These are phyloP conservation scores for Corydoras sp. DNA, from an alignment of 2,113 vertebrate species.

Conservation along the genomic window DNA sequence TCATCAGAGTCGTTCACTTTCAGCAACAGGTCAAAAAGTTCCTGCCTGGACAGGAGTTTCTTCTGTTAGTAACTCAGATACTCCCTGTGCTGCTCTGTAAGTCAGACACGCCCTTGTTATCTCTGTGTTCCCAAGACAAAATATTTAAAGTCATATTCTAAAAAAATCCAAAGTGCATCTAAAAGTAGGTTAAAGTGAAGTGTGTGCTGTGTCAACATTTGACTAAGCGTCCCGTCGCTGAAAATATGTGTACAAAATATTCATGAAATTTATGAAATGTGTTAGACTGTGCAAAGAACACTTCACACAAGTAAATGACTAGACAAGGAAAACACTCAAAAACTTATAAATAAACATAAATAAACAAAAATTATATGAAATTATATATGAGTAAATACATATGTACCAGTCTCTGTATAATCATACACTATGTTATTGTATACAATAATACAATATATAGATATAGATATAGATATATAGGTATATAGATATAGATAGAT, in stretches of 20 bases:
- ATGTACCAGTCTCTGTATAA: no score
- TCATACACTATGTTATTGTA: no score
- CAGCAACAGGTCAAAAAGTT: conserved; percentile 33
- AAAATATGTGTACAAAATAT: background rate
- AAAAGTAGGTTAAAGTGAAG: background rate
- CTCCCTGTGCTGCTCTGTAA: conserved; percentile 32
- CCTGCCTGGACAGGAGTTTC: background rate
- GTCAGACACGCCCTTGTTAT: conserved; percentile 43
- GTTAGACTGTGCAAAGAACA: background rate
- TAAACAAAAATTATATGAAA: no score
- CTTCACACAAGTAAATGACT: no score
- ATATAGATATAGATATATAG: no score
- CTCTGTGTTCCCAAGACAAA: conserved; percentile 35
- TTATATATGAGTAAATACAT: no score
- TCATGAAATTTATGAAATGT: conserved; percentile 5
- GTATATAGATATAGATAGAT: no score
- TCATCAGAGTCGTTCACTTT: conserved; percentile 9
- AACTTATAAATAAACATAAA: no score
- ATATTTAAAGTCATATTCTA: conserved; percentile 24
- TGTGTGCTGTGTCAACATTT: no score
- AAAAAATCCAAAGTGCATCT: background rate
- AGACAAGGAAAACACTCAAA: no score
- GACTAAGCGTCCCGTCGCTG: no score
- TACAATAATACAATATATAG: no score
- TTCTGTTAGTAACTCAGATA: conserved; percentile 37